Conservation (phyloP, 2,888 invertebrate species). For the Rhaphigaster nebulosa region DNA sequence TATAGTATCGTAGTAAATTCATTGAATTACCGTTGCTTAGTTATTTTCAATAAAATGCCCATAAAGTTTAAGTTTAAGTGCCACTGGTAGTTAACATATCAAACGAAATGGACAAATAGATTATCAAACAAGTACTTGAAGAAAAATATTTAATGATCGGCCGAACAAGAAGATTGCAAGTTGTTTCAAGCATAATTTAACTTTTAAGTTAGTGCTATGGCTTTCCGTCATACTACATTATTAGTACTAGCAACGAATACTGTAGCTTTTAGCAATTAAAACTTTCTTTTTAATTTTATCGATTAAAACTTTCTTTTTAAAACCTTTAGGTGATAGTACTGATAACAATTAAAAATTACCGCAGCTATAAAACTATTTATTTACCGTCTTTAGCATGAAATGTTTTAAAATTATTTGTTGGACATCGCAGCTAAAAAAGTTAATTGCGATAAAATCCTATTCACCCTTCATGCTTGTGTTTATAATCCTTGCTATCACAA, state of each 20-base stretch:
- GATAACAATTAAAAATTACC: background rate
- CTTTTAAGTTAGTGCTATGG: background rate
- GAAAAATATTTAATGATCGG: background rate
- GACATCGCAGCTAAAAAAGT: no score
- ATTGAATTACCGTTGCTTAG: no score
- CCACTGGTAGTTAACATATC: no score
- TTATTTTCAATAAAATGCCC: no score
- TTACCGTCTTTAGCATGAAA: no score
- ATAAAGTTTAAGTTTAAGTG: background rate
- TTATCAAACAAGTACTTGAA: background rate
- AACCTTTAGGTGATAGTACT: background rate
- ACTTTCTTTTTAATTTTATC: slow-evolving; percentile 36
- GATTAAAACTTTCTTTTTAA: background rate
- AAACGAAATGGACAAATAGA: background rate
- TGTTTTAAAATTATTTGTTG: no score
- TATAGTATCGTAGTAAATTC: no score
- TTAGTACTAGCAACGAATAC: background rate
- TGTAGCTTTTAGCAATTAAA: background rate
- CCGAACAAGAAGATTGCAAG: background rate
- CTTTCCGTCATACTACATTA: background rate
- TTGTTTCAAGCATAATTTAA: slow-evolving; percentile 7
- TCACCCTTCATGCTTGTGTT: no score
- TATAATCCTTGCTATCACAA: no score
- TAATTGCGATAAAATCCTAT: no score
- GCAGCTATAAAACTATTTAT: background rate